Evolutionary conservation across 2,797 vertebrate species (phyloP).

Genomic region (Schizopygopsis malacanthus): DNA sequence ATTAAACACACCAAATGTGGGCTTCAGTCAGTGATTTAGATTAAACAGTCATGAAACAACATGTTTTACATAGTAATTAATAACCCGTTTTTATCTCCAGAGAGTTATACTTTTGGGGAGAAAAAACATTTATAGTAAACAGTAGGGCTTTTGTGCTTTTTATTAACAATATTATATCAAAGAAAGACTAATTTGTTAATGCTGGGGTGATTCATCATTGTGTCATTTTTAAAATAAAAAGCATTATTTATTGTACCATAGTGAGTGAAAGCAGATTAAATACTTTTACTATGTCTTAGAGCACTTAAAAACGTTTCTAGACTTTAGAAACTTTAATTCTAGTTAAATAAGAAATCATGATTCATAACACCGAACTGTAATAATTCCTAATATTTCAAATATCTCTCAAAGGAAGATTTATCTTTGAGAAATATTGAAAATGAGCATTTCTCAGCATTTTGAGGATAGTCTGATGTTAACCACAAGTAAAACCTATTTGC

Average conservation of each 20-base stretch:
- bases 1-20: not conserved
- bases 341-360: conserved; percentile 4
- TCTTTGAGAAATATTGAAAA: not conserved
- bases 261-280: conserved; percentile 6
- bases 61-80: conserved; percentile 28
- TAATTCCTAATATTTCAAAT: not conserved
- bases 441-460: not conserved
- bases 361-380: not conserved
- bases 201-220: not conserved
- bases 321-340: not conserved
- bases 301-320: not conserved
- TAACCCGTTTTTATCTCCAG: conserved; percentile 6
- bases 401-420: not conserved
- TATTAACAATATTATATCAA: conserved; percentile 14
- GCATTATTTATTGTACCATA: not conserved
- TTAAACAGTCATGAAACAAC: conserved; percentile 1
- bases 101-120: not conserved
- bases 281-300: not conserved
- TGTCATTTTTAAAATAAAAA: not conserved
- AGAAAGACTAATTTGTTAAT: conserved; percentile 1
- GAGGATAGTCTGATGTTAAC: not conserved
- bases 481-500: not conserved
- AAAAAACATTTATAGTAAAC: not conserved
- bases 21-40: conserved; percentile 10
- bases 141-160: conserved; percentile 8